Percentiles rank a stretch among this genome's conserved stretches.
These are phyloP conservation scores for Cacatua alba DNA, from an alignment of 2,113 vertebrate genomes.

Conservation along the genomic window DNA sequence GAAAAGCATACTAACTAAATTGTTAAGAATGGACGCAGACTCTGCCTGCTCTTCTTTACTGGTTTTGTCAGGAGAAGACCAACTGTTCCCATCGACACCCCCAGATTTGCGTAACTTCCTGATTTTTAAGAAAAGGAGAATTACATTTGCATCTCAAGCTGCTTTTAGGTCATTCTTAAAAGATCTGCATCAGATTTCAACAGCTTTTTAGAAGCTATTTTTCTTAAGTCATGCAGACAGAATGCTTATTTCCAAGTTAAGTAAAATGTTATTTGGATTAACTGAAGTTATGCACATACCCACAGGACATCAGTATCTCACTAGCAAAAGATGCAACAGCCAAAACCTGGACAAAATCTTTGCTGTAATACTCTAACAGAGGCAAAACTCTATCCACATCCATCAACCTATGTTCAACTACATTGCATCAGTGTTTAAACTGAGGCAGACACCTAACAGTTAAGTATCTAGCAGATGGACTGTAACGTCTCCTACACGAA, in stretches of 20 bases:
- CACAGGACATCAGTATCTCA: neutral
- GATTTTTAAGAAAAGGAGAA: slow-evolving; percentile 7
- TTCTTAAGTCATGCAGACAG: neutral
- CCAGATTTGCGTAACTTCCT: slow-evolving; percentile 79
- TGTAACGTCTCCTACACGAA: neutral
- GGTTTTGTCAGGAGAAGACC: slow-evolving; percentile 59
- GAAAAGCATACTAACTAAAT: slow-evolving; percentile 59
- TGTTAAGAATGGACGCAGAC: slow-evolving; percentile 3
- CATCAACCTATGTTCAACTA: neutral
- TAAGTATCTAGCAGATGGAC: neutral
- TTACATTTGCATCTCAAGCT: neutral
- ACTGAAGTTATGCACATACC: neutral
- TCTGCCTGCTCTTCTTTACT: slow-evolving; percentile 62
- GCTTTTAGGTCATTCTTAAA: neutral
- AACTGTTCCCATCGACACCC: slow-evolving; percentile 70
- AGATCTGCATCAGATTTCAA: neutral
- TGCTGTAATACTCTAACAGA: neutral
- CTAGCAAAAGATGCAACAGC: neutral
- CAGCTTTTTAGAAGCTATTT: neutral
- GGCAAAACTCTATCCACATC: neutral
- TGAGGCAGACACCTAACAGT: too few relatives aligned
- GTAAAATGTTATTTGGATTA: neutral
- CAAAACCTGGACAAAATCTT: neutral
- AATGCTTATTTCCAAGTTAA: neutral
- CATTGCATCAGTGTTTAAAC: neutral